Evolutionary conservation across 1,140 invertebrate species (phyloP).

Genomic region (Ceratitis capitata): DNA sequence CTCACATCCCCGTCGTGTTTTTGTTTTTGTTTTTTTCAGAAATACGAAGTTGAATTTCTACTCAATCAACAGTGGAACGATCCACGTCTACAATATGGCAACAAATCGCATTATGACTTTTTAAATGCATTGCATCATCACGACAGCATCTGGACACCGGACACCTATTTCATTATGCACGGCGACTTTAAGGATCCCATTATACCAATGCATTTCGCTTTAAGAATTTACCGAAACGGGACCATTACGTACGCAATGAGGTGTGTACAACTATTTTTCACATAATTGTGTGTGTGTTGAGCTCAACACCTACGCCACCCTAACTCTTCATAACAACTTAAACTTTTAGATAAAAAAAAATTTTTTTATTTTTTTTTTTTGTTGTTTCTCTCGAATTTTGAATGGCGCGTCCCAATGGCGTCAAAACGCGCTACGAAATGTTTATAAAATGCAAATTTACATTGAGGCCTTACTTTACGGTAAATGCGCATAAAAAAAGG

Average conservation of each 20-base stretch:
- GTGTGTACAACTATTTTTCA: conserved; percentile 68
- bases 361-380: too few species aligned
- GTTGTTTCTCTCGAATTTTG: too few species aligned
- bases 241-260: conserved; percentile 93
- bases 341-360: background rate
- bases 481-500: background rate
- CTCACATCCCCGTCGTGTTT: background rate
- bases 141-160: conserved; percentile 89
- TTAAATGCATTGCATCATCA: conserved; percentile 91
- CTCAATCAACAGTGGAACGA: conserved; percentile 92
- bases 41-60: conserved; percentile 94
- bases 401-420: background rate
- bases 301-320: background rate
- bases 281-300: background rate
- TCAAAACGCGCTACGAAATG: background rate
- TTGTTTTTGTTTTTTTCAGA: conserved; percentile 69
- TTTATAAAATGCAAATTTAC: conserved; percentile 32
- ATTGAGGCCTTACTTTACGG: background rate
- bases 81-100: conserved; percentile 84
- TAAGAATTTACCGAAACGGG: conserved; percentile 89
- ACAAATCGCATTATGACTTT: conserved; percentile 84
- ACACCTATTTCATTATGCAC: conserved; percentile 95
- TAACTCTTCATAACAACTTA: background rate
- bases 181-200: conserved; percentile 92
- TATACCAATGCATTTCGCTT: conserved; percentile 88